Percentiles rank a stretch among this genome's conserved stretches.
These are phyloP conservation scores for Cherax destructor DNA, from an alignment of 1,140 invertebrate species.

Conservation along the genomic window DNA sequence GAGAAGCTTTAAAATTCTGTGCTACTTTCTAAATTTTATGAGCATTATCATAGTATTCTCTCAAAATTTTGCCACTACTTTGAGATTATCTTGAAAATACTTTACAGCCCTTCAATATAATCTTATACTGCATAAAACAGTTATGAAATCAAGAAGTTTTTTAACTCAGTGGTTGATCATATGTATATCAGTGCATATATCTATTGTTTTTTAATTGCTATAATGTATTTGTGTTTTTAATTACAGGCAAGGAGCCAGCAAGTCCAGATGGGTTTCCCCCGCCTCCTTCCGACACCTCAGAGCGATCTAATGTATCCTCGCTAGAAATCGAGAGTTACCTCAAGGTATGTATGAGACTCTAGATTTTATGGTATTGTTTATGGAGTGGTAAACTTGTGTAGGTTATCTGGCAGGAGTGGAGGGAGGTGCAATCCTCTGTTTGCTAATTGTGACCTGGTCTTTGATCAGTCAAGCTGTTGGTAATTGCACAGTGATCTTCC, in stretches of 20 bases:
- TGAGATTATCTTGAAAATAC: neutral
- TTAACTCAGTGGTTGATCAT: neutral
- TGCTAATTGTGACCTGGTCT: no score
- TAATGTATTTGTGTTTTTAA: slow-evolving; percentile 1
- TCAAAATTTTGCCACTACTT: neutral
- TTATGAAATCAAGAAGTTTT: neutral
- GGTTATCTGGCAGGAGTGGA: no score
- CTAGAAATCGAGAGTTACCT: slow-evolving; percentile 94
- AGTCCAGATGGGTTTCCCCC: slow-evolving; percentile 71
- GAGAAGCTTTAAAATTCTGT: neutral
- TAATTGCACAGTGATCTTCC: no score
- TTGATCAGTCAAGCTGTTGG: no score
- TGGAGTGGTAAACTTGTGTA: no score
- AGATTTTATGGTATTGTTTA: no score
- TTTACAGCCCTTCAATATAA: neutral
- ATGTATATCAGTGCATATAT: neutral
- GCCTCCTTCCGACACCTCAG: slow-evolving; percentile 71
- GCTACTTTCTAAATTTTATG: neutral
- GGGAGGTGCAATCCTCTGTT: no score
- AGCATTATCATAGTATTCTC: neutral
- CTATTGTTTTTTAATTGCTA: neutral
- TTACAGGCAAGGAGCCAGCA: slow-evolving; percentile 68
- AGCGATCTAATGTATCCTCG: slow-evolving; percentile 77
- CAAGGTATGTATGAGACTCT: slow-evolving; percentile 77
- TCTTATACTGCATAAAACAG: neutral